Evolutionary conservation across 30 jellyfish, hydroid and myxozoan species (phyloP).

Genomic region (Chrysaora quinquecirrha): DNA sequence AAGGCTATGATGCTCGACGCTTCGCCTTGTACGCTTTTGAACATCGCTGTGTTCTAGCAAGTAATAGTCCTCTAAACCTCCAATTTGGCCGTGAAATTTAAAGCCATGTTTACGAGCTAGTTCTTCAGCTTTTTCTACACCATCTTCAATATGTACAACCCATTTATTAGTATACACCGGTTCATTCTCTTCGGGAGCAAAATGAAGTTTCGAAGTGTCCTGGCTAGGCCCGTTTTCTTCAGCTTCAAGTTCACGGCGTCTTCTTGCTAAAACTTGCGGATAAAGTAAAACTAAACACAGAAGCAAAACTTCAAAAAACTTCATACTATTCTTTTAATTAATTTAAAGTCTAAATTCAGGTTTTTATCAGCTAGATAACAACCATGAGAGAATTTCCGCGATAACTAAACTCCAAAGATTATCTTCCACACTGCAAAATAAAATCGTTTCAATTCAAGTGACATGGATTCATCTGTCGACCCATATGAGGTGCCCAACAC

Average conservation of each 20-base stretch:
- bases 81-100: conserved; percentile 69
- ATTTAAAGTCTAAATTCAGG: too few relatives aligned
- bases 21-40: conserved; percentile 72
- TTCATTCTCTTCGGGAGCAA: conserved; percentile 15
- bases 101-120: conserved; percentile 81
- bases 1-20: conserved; percentile 72
- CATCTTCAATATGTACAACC: conserved; percentile 87
- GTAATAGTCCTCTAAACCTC: conserved; percentile 72
- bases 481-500: too few relatives aligned
- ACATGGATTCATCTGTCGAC: too few relatives aligned
- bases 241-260: conserved; percentile 15
- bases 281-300: not conserved
- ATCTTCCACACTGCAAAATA: too few relatives aligned
- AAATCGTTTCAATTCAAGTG: too few relatives aligned
- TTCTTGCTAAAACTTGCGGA: not conserved
- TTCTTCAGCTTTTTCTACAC: conserved; percentile 71
- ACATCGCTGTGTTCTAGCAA: conserved; percentile 68
- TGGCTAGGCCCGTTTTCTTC: conserved; percentile 7
- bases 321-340: not conserved
- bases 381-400: not conserved
- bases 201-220: not conserved
- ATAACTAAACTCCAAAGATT: not conserved
- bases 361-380: too few relatives aligned
- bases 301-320: not conserved
- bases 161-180: conserved; percentile 84